phyloP scores from a whole-genome alignment of 2,888 invertebrate species.

The Hesperia comma region DNA sequence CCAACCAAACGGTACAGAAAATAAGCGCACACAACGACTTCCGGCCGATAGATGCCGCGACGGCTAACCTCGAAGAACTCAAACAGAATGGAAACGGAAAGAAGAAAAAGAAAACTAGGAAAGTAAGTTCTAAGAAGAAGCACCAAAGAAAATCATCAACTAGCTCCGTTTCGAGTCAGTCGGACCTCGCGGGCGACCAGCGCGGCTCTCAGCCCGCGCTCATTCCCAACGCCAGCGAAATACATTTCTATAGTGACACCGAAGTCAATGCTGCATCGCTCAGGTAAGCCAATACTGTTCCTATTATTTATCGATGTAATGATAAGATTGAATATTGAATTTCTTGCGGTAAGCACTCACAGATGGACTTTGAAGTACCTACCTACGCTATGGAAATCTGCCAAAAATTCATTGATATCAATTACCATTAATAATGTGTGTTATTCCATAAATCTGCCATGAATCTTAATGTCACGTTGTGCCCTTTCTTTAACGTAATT shows the following conservation, averaged over 20 bases:
- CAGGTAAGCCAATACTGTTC: conserved; percentile 72
- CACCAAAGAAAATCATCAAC: conserved; percentile 88
- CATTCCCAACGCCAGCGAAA: conserved; percentile 66
- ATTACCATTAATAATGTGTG: too few relatives aligned
- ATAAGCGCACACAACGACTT: conserved; percentile 87
- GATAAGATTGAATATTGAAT: neutral
- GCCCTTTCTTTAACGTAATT: too few relatives aligned
- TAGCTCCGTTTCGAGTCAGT: conserved; percentile 80
- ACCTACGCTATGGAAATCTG: neutral
- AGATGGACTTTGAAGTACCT: neutral
- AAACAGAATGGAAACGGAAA: conserved; percentile 84
- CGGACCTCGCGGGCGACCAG: conserved; percentile 79
- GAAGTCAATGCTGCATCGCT: conserved; percentile 88
- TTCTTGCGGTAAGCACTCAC: neutral
- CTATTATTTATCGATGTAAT: neutral
- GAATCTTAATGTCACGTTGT: too few relatives aligned
- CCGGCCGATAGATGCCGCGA: conserved; percentile 81
- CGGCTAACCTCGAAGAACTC: conserved; percentile 67
- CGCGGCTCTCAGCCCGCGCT: conserved; percentile 64
- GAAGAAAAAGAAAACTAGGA: conserved; percentile 92
- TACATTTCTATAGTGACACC: conserved; percentile 95
- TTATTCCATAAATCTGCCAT: too few relatives aligned
- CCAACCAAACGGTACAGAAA: conserved; percentile 83
- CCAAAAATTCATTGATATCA: too few relatives aligned
- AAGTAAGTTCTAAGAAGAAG: conserved; percentile 91